These are phyloP conservation scores for Germaria angustata DNA, from an alignment of 2,888 invertebrate species.

Conservation along the genomic window DNA sequence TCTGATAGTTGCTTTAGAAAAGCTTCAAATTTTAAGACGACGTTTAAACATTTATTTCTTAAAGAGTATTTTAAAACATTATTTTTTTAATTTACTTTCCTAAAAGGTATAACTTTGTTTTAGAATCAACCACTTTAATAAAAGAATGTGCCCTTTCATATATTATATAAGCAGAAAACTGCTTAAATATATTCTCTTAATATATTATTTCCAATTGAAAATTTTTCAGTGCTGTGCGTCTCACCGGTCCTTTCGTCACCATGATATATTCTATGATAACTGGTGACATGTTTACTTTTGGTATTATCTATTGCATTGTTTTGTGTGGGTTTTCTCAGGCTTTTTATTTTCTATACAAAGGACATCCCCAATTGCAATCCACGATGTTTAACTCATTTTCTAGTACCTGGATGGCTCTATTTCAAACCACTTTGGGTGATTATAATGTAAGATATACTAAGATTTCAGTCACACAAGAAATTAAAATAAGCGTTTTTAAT, in stretches of 20 bases:
- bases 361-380: constrained; percentile 89
- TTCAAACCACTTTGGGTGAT: constrained; percentile 98
- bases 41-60: too few relatives aligned
- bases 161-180: too few relatives aligned
- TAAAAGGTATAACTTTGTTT: too few relatives aligned
- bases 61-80: not conserved
- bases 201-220: too few relatives aligned
- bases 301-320: constrained; percentile 97
- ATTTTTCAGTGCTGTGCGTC: constrained; percentile 88
- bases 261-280: constrained; percentile 99
- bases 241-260: constrained; percentile 99
- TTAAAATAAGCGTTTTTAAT: constrained; percentile 62
- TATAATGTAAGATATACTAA: constrained; percentile 90
- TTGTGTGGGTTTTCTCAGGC: constrained; percentile 98
- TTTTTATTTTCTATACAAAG: constrained; percentile 96
- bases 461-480: too few relatives aligned
- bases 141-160: too few relatives aligned
- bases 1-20: too few relatives aligned
- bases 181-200: too few relatives aligned
- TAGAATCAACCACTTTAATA: too few relatives aligned
- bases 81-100: too few relatives aligned
- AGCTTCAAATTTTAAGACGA: too few relatives aligned
- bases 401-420: constrained; percentile 98
- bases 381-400: constrained; percentile 91
- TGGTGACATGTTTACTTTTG: constrained; percentile 99